Conservation (phyloP, 2,113 vertebrate species). For the Vanacampus margaritifer region DNA sequence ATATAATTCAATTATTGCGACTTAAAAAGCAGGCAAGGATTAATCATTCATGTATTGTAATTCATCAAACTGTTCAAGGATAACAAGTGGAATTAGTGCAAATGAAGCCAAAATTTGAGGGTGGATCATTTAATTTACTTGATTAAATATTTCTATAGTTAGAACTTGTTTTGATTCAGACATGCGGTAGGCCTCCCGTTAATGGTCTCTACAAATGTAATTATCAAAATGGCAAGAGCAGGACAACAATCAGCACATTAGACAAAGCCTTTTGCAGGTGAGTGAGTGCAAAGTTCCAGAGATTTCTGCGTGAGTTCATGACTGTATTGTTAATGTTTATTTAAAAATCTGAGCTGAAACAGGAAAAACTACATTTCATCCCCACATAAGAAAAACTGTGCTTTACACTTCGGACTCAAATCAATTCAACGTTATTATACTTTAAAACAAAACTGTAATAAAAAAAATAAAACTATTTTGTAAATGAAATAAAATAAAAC, state of each 20-base stretch:
- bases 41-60: not conserved
- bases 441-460: no score
- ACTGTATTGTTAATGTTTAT: constrained; percentile 7
- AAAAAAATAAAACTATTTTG: no score
- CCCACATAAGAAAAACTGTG: not conserved
- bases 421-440: no score
- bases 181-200: not conserved
- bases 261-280: not conserved
- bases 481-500: no score
- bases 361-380: constrained; percentile 17
- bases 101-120: not conserved
- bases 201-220: not conserved
- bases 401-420: not conserved
- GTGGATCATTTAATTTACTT: not conserved
- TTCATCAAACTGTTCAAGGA: not conserved
- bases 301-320: not conserved
- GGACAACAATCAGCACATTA: not conserved
- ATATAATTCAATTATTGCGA: not conserved
- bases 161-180: not conserved
- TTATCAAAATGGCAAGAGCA: not conserved
- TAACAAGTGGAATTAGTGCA: not conserved
- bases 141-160: not conserved
- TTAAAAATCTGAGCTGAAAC: not conserved
- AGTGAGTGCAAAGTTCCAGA: constrained; percentile 4
- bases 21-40: not conserved